Evolutionary conservation across 2,113 vertebrate species (phyloP).

Genomic region (Ochotona princeps): DNA sequence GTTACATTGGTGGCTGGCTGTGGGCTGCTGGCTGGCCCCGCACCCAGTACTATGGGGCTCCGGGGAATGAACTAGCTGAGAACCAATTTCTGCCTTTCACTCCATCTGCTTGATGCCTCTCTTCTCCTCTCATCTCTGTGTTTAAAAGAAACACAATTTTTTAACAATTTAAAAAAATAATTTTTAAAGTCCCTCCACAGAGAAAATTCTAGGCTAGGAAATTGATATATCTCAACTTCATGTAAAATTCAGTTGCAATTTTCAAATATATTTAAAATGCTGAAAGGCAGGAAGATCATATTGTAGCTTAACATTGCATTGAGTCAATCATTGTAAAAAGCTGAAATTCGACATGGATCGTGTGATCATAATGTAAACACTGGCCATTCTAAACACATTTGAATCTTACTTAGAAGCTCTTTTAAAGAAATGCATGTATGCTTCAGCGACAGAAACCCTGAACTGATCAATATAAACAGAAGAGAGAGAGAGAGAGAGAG

Average conservation of each 20-base stretch:
- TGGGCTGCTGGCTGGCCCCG: too few relatives aligned
- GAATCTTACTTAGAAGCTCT: not conserved
- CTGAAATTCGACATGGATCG: not conserved
- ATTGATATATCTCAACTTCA: not conserved
- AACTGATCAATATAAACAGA: not conserved
- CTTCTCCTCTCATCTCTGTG: too few relatives aligned
- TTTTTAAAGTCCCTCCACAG: not conserved
- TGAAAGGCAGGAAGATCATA: not conserved
- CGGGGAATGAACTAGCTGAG: too few relatives aligned
- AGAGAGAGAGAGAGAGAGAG: too few relatives aligned
- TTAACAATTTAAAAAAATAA: too few relatives aligned
- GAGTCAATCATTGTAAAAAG: not conserved
- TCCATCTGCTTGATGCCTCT: too few relatives aligned
- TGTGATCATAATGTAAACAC: not conserved
- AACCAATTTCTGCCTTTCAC: too few relatives aligned
- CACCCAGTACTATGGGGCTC: too few relatives aligned
- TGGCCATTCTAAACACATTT: not conserved
- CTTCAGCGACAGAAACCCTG: not conserved
- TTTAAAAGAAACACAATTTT: too few relatives aligned
- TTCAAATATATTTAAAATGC: slow-evolving; percentile 17
- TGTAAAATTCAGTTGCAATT: not conserved
- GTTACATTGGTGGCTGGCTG: too few relatives aligned
- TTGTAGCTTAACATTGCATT: not conserved
- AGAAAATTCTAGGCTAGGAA: not conserved
- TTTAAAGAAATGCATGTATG: not conserved